Evolutionary conservation across 1,140 invertebrate species (phyloP).

Genomic region (Ceratina japonica): DNA sequence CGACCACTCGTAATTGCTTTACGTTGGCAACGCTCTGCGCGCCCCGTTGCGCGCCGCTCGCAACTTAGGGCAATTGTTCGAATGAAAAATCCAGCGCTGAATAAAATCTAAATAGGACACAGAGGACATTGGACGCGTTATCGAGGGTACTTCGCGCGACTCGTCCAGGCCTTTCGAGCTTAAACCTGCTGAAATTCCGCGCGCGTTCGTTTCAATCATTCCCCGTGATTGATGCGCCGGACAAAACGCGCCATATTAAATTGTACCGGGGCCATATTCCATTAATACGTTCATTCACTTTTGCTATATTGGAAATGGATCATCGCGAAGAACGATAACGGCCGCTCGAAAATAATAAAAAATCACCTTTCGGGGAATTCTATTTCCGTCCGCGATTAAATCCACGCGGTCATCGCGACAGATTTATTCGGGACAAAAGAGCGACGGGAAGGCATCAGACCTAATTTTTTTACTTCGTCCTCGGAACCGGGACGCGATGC

Average conservation of each 20-base stretch:
- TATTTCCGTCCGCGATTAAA: not conserved
- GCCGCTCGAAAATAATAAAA: not conserved
- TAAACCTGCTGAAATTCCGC: not conserved
- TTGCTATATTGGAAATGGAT: slow-evolving; percentile 33
- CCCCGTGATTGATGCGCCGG: slow-evolving; percentile 11
- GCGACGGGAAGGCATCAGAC: too few relatives aligned
- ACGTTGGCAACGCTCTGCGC: too few relatives aligned
- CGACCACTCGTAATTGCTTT: too few relatives aligned
- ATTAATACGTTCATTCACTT: slow-evolving; percentile 31
- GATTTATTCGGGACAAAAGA: not conserved
- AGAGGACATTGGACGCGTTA: not conserved
- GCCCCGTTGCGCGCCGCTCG: too few relatives aligned
- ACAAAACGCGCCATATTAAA: slow-evolving; percentile 13
- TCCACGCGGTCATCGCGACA: too few relatives aligned
- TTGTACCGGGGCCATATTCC: slow-evolving; percentile 7
- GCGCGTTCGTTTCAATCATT: not conserved
- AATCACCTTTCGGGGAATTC: too few relatives aligned
- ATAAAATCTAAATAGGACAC: too few relatives aligned
- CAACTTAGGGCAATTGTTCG: too few relatives aligned
- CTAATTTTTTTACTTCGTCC: not conserved
- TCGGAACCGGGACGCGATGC: not conserved
- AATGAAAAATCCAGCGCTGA: too few relatives aligned
- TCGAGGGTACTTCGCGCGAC: not conserved
- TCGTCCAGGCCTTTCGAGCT: slow-evolving; percentile 40
- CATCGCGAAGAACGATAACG: slow-evolving; percentile 14